A percentile compares a stretch with the other conserved stretches of the same genome.
Conservation (phyloP, 2,888 invertebrate species). For the Cristatella mucedo region DNA sequence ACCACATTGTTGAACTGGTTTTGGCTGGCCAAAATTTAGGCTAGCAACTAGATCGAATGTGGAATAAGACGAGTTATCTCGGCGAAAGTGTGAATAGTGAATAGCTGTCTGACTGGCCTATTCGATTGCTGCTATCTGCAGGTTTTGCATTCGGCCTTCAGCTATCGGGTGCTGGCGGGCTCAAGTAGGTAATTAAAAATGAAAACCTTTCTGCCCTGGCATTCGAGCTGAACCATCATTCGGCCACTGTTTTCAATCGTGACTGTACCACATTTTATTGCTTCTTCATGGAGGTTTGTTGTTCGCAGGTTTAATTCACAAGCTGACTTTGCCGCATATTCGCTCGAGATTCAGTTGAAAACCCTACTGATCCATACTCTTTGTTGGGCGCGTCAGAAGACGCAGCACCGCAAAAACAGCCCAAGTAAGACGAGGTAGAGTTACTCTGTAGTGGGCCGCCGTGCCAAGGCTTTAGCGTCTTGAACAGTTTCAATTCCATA, state of each 20-base stretch:
- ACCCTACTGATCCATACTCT: not conserved
- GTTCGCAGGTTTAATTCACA: not conserved
- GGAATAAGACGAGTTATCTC: too few species aligned
- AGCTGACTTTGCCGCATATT: too few species aligned
- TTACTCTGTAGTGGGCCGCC: constrained; percentile 70
- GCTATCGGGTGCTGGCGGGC: constrained; percentile 50
- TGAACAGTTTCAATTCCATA: constrained; percentile 69
- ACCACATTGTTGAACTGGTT: too few species aligned
- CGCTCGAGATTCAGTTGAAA: too few species aligned
- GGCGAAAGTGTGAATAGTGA: too few species aligned
- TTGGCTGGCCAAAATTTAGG: too few species aligned
- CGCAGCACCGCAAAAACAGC: constrained; percentile 43
- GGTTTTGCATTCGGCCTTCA: constrained; percentile 51
- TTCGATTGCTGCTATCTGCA: constrained; percentile 18
- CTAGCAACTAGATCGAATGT: too few species aligned
- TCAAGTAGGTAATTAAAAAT: constrained; percentile 66
- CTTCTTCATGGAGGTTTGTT: constrained; percentile 48
- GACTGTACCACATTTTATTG: constrained; percentile 60
- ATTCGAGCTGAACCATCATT: constrained; percentile 57
- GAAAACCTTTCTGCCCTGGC: constrained; percentile 61
- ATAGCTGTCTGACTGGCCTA: too few species aligned
- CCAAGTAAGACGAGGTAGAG: constrained; percentile 63
- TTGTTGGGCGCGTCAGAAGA: constrained; percentile 15
- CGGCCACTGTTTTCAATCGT: constrained; percentile 56
- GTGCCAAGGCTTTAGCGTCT: constrained; percentile 74